Evolutionary conservation across 1,140 invertebrate species (phyloP), one percentile per base, ranked within the genome.

Genomic region (Geopemphigus sp.): DNA sequence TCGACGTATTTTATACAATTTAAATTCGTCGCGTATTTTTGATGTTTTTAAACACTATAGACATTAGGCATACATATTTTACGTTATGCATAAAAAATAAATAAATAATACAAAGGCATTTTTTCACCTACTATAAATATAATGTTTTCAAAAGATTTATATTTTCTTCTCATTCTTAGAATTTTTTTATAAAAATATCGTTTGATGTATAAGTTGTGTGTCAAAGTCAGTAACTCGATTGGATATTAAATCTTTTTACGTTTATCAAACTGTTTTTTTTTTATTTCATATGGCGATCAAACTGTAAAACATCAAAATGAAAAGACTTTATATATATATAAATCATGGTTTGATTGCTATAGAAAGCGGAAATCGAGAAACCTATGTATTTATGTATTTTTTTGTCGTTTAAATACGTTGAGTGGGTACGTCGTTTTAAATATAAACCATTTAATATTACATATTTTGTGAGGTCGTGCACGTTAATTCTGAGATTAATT

Each of bases 151-250:
- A 19, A 29, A 39, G 1, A 64, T 32, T 64, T 64, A 64, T 39
- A 29, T 64, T 64, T 19, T 19, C 10, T 15, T 19, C 61, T 11
- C 29, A 39, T 64, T 39, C 61, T 64, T 10, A 19, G 61, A 64
- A 61, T 64, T 14, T 66, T 22, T 45, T 66, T 45, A 19, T 39
- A 14, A 11, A 15, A 66, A n/a, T 45, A 45, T 66, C 63, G 63
- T 66, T 66, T 66, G 63, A 66, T 66, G 32, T 66, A 22, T 63
- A 19, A 14, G 12, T 39, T 45, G 5, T 45, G 5, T 19, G n/a
- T 45, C 12, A 45, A 66, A 45, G 32, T 66, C 63, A 66, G 32
- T 39, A 66, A 66, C 32, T 39, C n/a, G 12, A 66, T 66, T 66
- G n/a, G 11, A 45, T 45, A 8, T 64, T 64, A 64, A 32, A 5